Evolutionary conservation across 2,113 vertebrate species (phyloP).

Genomic region (Prunella fulvescens): DNA sequence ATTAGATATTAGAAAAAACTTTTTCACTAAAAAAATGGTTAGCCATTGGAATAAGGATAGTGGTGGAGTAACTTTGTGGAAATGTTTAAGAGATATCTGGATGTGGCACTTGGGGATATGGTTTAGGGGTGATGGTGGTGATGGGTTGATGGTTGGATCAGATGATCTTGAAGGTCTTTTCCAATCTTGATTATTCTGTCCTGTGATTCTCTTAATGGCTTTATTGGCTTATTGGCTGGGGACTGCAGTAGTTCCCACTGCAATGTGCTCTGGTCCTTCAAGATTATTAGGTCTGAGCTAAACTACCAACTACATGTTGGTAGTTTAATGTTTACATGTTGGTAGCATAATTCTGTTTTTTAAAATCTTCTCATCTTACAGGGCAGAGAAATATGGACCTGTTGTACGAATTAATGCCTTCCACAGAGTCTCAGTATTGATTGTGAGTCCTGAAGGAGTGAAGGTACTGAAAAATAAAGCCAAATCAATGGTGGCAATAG

Average conservation of each 20-base stretch:
- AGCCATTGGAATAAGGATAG: neutral
- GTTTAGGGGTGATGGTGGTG: neutral
- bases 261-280: neutral
- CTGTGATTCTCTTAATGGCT: neutral
- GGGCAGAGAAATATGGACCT: constrained; percentile 76
- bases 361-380: neutral
- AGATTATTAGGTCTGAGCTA: neutral
- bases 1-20: neutral
- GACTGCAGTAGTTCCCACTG: neutral
- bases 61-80: neutral
- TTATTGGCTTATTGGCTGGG: fast-evolving
- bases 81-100: fast-evolving
- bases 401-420: constrained; percentile 73
- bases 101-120: neutral
- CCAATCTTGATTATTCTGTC: neutral
- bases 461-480: constrained; percentile 69
- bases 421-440: constrained; percentile 65
- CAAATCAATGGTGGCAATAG: neutral
- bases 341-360: neutral
- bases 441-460: constrained; percentile 74
- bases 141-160: neutral
- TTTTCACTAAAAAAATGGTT: neutral
- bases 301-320: neutral
- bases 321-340: too few relatives aligned
- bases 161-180: neutral